Base-by-base conservation (phyloP, 2,888 invertebrate genomes). In the Empis stercorea region DNA sequence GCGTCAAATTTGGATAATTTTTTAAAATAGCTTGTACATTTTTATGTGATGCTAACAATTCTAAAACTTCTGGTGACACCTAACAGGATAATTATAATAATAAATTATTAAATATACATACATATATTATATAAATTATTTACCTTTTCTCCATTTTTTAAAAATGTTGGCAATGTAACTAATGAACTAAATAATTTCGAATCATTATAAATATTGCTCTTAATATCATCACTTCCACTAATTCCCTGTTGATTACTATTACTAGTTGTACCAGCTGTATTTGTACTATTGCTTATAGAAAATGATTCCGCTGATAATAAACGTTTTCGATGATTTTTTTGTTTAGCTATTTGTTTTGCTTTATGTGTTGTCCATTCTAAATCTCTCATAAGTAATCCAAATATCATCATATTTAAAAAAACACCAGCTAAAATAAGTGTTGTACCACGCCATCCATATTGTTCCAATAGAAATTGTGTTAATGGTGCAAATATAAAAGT, bases 401-500 rank as follows among this genome's bases (percentile, higher is more conserved):
- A 89, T 1, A 86, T 82, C 11, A 82, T 81, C 65, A 89, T 77
- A 65, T 88, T 86, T 30, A 89, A 69, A 62, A 91, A 87, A 45
- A 87, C 65, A 1, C 87, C 88, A 3, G 87, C 84, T 40, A 89
- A 65, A 48, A 89, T 82, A n/a, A 88, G 67, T 2, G 84, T 84
- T 10, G 87, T 84, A 2, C 86, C 87, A 39, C 86, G 74, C 88
- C 88, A 89, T 1, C 84, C 85, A 64, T 85, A 89, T 59, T 84
- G 80, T 40, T 77, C 78, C 16, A 88, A 69, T 30, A 89, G 73
- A 53, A 76, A 72, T 59, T 85, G 80, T 15, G 82, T 85, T 48
- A 89, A 65, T 2, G 88, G 88, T 10, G 88, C 86, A 62, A 89
- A 88, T 47, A 89, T 75, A 63, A 88, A 87, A 1, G 91, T 91